Conservation (phyloP, 1,140 invertebrate genomes). For the Bombus impatiens region DNA sequence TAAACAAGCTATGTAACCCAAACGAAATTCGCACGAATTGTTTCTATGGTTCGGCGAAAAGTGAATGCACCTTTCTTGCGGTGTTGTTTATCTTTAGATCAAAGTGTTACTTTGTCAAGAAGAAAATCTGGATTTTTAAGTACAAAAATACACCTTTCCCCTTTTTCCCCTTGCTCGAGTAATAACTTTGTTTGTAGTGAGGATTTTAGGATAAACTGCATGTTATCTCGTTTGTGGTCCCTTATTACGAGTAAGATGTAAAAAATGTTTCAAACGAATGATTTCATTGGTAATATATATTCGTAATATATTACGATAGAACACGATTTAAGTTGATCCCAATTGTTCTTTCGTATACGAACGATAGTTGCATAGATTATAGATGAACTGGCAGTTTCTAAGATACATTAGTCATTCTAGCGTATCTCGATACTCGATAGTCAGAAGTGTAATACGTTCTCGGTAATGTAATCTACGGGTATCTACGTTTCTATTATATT, state of each 20-base stretch:
- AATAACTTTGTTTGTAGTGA: neutral
- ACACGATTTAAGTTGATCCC: neutral
- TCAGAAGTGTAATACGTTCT: constrained; percentile 25
- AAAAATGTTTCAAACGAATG: neutral
- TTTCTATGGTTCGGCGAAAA: constrained; percentile 45
- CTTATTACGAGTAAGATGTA: neutral
- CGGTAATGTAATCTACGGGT: constrained; percentile 34
- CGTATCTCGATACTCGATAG: constrained; percentile 11
- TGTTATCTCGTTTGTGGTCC: neutral
- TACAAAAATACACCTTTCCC: neutral
- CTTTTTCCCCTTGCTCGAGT: neutral
- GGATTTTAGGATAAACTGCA: neutral
- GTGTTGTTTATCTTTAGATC: constrained; percentile 41
- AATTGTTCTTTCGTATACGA: neutral
- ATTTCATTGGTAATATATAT: no score
- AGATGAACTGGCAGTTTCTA: neutral
- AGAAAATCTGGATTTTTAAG: neutral
- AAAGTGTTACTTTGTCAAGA: neutral
- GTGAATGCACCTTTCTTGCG: constrained; percentile 48
- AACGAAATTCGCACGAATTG: constrained; percentile 51
- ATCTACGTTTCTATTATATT: constrained; percentile 32
- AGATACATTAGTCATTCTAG: constrained; percentile 12
- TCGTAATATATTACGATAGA: neutral
- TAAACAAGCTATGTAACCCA: constrained; percentile 52
- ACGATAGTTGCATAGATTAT: neutral